Evolutionary conservation across 2,797 vertebrate species (phyloP).

Genomic region (Sebastes iracundus): DNA sequence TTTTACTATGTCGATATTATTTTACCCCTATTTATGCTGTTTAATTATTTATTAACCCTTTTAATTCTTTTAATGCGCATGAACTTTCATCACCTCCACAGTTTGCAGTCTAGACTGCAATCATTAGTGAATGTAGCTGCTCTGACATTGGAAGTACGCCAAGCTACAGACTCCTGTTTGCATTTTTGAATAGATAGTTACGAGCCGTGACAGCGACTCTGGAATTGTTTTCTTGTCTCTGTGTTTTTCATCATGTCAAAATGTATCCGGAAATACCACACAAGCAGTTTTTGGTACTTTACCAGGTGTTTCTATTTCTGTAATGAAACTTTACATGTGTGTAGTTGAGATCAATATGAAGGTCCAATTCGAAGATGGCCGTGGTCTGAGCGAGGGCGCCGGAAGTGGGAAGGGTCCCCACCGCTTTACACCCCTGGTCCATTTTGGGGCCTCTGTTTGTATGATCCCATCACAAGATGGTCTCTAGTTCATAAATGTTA

Average conservation of each 20-base stretch:
- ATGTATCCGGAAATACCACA: not conserved
- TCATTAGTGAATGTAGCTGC: not conserved
- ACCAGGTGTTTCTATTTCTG: not conserved
- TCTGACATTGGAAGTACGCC: not conserved
- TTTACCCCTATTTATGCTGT: not conserved
- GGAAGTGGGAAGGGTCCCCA: too few species aligned
- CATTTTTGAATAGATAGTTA: not conserved
- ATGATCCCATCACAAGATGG: too few species aligned
- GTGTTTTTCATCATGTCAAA: too few species aligned
- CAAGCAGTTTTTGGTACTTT: not conserved
- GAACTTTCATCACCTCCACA: not conserved
- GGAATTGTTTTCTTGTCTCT: not conserved
- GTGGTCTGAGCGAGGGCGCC: too few species aligned
- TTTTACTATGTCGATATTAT: not conserved
- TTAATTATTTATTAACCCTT: not conserved
- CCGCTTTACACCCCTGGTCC: too few species aligned
- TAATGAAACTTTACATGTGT: too few species aligned
- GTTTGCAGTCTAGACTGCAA: not conserved
- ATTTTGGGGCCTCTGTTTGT: too few species aligned
- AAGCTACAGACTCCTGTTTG: not conserved
- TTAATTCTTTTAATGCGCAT: not conserved
- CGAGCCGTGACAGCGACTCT: not conserved
- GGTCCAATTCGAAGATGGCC: rapidly evolving
- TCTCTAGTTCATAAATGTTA: slow-evolving; percentile 8
- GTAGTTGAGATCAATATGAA: too few species aligned